These are phyloP conservation scores for Neogale vison DNA, from an alignment of 2,113 vertebrate genomes.

Conservation along the genomic window DNA sequence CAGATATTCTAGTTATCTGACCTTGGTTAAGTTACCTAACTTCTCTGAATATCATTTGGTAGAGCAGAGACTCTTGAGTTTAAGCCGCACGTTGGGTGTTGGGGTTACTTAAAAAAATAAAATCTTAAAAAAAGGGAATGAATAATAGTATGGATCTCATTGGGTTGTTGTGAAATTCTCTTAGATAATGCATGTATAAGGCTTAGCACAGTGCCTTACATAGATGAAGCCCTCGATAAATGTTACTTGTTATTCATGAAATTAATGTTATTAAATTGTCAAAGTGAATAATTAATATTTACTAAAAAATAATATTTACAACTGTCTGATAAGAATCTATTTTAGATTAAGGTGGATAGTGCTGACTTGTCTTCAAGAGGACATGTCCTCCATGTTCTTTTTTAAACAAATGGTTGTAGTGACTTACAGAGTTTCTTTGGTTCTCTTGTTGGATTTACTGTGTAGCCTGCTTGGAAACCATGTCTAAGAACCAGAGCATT, in stretches of 20 bases:
- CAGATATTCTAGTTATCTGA: background rate
- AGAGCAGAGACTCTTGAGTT: background rate
- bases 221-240: background rate
- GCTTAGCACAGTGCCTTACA: background rate
- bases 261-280: background rate
- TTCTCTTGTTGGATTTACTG: background rate
- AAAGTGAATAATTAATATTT: background rate
- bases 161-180: background rate
- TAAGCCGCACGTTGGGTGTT: background rate
- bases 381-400: background rate
- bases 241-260: background rate
- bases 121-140: background rate
- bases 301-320: background rate
- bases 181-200: background rate
- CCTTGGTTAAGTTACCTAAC: background rate
- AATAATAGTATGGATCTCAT: background rate
- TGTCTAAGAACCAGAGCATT: background rate
- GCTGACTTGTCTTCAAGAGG: background rate
- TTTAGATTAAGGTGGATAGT: background rate
- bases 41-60: background rate
- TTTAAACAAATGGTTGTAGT: background rate
- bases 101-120: background rate
- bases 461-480: background rate
- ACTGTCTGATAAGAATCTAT: background rate
- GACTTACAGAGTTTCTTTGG: background rate